Base-by-base conservation (phyloP, 2,888 invertebrate species). In the Apamea anceps region DNA sequence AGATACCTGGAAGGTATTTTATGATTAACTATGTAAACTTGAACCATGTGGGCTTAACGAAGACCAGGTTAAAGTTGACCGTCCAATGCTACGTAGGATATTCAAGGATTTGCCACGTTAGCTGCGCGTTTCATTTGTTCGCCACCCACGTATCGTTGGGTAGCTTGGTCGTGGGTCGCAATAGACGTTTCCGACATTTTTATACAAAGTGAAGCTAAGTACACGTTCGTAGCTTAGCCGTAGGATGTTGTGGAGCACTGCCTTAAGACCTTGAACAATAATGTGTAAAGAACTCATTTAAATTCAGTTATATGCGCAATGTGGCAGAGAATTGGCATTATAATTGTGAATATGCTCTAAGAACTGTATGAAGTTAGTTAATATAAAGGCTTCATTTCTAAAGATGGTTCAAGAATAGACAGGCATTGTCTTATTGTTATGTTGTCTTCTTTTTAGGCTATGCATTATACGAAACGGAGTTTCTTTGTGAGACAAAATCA, bases 281-380 rank as follows among this genome's bases (percentile, higher is more conserved):
- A 32, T 60, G n/a, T 68, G 75, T 73, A 18, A 68, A 60, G 15
- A 79, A 54, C 54, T 67, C 21, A 74, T 78, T 82, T 48, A 51
- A 68, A 80, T 65, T 83, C 51, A 72, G 25, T 65, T 67, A 18
- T 25, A 57, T 13, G 5, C 10, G 25, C 66, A 57, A 32, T 63
- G 25, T 54, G 21, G 28, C 25, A 28, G 6, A 37, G 13, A 57
- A 57, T 65, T 63, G 4, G 18, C 42, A 62, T 74, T 45, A 37
- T 28, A 48, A 28, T 57, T 45, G 48, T 60, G 25, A 32, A 21
- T 75, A 42, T 70, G 57, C 70, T 82, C 72, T 62, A 28, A 78
- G 45, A 79, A 66, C 6, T 62, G 25, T 73, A 65, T 62, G 37
- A 37, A 45, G 37, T 72, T 21, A 51, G 51, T 6, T 13, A 74